phyloP scores from a whole-genome alignment of 2,797 vertebrate genomes.

The Spea hammondii region DNA sequence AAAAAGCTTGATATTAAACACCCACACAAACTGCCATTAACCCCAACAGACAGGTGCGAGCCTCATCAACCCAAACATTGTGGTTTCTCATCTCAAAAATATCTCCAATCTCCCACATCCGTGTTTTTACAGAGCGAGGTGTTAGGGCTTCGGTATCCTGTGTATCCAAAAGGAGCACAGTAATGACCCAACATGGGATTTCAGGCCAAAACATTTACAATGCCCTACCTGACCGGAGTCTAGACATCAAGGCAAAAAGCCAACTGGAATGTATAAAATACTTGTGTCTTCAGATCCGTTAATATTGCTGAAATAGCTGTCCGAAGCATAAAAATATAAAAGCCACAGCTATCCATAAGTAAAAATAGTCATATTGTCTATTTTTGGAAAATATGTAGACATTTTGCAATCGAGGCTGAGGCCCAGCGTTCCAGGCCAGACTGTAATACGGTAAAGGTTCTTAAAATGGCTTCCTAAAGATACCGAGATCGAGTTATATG shows the following conservation, averaged over 20 bases:
- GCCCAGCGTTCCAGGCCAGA: too few species aligned
- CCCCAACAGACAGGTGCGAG: slow-evolving; percentile 26
- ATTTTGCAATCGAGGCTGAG: neutral
- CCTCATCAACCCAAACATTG: slow-evolving; percentile 46
- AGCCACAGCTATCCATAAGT: slow-evolving; percentile 27
- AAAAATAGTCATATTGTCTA: slow-evolving; percentile 7
- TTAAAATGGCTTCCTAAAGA: too few species aligned
- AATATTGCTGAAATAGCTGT: slow-evolving; percentile 30
- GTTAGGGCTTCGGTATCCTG: slow-evolving; percentile 44
- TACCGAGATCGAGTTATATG: too few species aligned
- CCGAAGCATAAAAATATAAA: slow-evolving; percentile 30
- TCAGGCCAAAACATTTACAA: slow-evolving; percentile 46
- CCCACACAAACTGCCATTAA: slow-evolving; percentile 1
- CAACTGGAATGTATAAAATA: slow-evolving; percentile 43
- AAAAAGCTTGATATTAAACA: neutral
- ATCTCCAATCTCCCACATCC: slow-evolving; percentile 31
- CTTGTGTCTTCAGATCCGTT: slow-evolving; percentile 23
- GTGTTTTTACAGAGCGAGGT: slow-evolving; percentile 41
- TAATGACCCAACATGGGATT: slow-evolving; percentile 40
- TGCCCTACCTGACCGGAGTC: slow-evolving; percentile 47
- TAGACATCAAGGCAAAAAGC: slow-evolving; percentile 43
- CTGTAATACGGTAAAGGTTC: too few species aligned
- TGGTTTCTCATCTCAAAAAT: slow-evolving; percentile 38
- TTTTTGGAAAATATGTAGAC: slow-evolving; percentile 17
- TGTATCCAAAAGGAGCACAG: slow-evolving; percentile 43